Conservation (phyloP, 2,113 vertebrate genomes). For the Semnornis frantzii region DNA sequence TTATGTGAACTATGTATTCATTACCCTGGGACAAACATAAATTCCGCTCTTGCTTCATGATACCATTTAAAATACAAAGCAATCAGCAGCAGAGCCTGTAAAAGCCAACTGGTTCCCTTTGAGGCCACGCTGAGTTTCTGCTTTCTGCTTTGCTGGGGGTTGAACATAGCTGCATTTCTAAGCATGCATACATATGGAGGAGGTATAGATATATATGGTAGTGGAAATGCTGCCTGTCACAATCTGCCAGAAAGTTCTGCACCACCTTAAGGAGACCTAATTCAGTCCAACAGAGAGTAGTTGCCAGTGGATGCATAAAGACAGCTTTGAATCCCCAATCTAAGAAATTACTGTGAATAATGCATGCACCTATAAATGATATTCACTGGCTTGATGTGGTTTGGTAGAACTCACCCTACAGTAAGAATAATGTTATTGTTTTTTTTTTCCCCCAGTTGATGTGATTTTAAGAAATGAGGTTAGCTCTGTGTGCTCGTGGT, state of each 20-base stretch:
- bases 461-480: background rate
- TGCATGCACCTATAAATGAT: background rate
- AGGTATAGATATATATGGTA: background rate
- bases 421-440: background rate
- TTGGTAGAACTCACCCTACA: background rate
- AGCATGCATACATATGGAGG: background rate
- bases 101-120: background rate
- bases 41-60: background rate
- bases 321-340: background rate
- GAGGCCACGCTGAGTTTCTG: background rate
- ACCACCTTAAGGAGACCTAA: background rate
- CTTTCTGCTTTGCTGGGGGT: background rate
- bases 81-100: background rate
- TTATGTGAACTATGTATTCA: background rate
- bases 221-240: background rate
- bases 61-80: background rate
- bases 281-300: background rate
- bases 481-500: background rate
- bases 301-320: background rate
- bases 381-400: background rate
- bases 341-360: background rate
- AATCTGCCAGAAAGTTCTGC: background rate
- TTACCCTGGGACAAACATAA: background rate
- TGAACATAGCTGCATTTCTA: background rate
- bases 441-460: background rate